Conservation (phyloP, 2,113 vertebrate genomes). For the Pangasianodon hypophthalmus region DNA sequence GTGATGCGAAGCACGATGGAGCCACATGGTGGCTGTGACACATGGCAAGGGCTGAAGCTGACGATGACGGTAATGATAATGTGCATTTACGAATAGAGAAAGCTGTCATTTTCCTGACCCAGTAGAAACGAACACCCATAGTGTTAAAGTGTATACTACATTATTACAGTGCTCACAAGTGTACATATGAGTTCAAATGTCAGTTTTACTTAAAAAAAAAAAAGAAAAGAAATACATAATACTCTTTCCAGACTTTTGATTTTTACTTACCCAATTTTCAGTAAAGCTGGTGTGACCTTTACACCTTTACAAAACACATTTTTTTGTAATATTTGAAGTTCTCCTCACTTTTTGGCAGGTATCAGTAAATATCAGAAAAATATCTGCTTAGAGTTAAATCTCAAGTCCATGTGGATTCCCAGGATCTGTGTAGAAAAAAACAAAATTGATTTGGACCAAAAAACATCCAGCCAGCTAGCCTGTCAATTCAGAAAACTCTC, state of each 20-base stretch:
- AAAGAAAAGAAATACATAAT: background rate
- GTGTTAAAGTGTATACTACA: background rate
- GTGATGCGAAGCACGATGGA: background rate
- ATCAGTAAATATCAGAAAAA: too few relatives aligned
- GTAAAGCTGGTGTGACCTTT: background rate
- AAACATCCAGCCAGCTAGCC: too few relatives aligned
- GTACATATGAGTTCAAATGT: background rate
- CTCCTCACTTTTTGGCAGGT: too few relatives aligned
- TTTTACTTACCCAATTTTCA: background rate
- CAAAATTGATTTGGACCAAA: too few relatives aligned
- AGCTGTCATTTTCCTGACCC: background rate
- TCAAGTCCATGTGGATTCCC: too few relatives aligned
- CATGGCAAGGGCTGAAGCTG: background rate
- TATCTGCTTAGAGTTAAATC: background rate
- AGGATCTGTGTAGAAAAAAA: too few relatives aligned
- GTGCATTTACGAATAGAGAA: background rate
- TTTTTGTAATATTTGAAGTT: too few relatives aligned
- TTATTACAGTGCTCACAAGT: background rate
- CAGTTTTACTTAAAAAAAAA: background rate
- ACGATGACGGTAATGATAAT: background rate
- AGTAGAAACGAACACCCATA: background rate
- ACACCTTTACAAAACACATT: too few relatives aligned
- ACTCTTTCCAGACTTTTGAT: too few relatives aligned
- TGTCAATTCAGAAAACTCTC: background rate
- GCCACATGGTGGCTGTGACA: background rate